A percentile compares a stretch with the other conserved stretches of the same genome.
phyloP scores from a whole-genome alignment of 2,888 invertebrate species.

The Acrobasis repandana region DNA sequence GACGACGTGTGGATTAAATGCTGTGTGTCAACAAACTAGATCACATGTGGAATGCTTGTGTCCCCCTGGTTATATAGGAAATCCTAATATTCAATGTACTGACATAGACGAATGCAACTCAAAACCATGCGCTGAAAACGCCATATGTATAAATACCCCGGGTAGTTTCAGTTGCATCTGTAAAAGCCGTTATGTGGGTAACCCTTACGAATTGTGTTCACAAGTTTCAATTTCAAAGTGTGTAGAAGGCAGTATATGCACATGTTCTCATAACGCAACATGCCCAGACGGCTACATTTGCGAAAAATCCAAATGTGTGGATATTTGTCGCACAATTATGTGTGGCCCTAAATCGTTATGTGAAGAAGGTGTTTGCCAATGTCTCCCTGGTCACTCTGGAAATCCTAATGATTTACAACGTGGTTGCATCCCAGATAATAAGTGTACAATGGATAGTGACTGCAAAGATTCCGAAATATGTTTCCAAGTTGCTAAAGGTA shows the following conservation, averaged over 20 bases:
- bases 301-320: slow-evolving; percentile 87
- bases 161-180: slow-evolving; percentile 96
- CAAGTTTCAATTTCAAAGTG: slow-evolving; percentile 87
- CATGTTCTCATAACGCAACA: slow-evolving; percentile 86
- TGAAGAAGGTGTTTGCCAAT: slow-evolving; percentile 90
- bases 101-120: slow-evolving; percentile 92
- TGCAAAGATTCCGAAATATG: slow-evolving; percentile 94
- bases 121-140: slow-evolving; percentile 91
- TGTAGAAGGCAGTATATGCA: slow-evolving; percentile 86
- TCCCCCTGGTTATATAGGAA: slow-evolving; percentile 91
- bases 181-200: slow-evolving; percentile 91
- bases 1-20: slow-evolving; percentile 89
- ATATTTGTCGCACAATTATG: slow-evolving; percentile 88
- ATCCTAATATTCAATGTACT: slow-evolving; percentile 92
- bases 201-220: slow-evolving; percentile 93
- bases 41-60: slow-evolving; percentile 92
- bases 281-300: slow-evolving; percentile 91
- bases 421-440: slow-evolving; percentile 89
- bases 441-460: slow-evolving; percentile 91
- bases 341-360: slow-evolving; percentile 93
- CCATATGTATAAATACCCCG: slow-evolving; percentile 94
- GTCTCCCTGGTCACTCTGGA: slow-evolving; percentile 90
- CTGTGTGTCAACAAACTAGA: slow-evolving; percentile 89
- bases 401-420: slow-evolving; percentile 86
- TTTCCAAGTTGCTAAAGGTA: slow-evolving; percentile 90